phyloP scores from a whole-genome alignment of 2,888 invertebrate genomes.

The Hemicrepidius hirtus region DNA sequence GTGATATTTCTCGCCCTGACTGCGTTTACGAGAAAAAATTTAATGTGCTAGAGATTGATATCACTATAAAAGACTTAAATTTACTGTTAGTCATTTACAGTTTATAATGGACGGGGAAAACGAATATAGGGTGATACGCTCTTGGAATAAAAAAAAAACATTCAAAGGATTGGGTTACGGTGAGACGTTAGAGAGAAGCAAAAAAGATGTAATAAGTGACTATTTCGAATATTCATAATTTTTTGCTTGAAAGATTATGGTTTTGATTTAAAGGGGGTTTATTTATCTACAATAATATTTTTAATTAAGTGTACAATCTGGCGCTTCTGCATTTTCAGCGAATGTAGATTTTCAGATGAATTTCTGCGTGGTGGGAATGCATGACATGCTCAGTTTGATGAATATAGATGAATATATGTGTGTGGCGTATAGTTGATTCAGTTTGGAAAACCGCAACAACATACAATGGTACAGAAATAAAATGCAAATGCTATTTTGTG shows the following conservation, averaged over 20 bases:
- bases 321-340: conserved; percentile 12
- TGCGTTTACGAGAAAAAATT: no score
- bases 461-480: conserved; percentile 41
- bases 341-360: conserved; percentile 42
- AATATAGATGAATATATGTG: conserved; percentile 46
- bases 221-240: no score
- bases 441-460: conserved; percentile 44
- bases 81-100: no score
- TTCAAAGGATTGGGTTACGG: no score
- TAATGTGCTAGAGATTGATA: no score
- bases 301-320: conserved; percentile 43
- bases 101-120: no score
- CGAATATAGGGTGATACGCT: no score
- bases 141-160: no score
- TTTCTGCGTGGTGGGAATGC: conserved; percentile 40
- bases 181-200: no score
- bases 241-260: no score
- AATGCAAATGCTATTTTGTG: conserved; percentile 41
- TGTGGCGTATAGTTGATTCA: conserved; percentile 35
- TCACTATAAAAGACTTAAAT: no score
- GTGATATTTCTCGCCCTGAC: not conserved
- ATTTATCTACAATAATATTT: conserved; percentile 10
- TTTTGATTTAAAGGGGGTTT: not conserved
- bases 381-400: conserved; percentile 41
- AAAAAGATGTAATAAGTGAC: no score